Conservation (phyloP, 2,888 invertebrate genomes). For the Nephrocerus scutellatus region DNA sequence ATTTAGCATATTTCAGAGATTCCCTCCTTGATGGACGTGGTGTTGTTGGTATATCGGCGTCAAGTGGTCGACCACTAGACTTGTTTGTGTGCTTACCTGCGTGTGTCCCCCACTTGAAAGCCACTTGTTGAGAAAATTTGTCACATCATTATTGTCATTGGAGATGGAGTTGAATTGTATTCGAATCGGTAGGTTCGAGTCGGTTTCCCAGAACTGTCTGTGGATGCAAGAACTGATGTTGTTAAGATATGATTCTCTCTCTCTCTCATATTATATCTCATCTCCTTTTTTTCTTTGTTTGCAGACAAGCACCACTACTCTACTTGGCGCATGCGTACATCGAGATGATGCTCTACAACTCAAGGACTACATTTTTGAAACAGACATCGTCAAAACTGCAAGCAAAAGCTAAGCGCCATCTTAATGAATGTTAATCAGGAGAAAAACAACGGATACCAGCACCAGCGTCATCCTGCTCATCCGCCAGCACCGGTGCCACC, state of each 20-base stretch:
- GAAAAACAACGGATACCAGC: constrained; percentile 29
- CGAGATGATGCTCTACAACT: constrained; percentile 6
- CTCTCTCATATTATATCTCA: background rate
- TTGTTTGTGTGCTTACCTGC: too few species aligned
- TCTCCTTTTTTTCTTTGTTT: background rate
- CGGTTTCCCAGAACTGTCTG: constrained; percentile 31
- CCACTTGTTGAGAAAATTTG: too few species aligned
- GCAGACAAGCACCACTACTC: too few species aligned
- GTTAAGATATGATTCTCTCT: too few species aligned
- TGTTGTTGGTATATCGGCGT: too few species aligned
- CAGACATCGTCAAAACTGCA: constrained; percentile 23
- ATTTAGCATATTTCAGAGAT: too few species aligned
- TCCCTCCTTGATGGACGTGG: too few species aligned
- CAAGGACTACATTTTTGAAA: constrained; percentile 32
- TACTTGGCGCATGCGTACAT: background rate
- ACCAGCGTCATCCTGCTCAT: constrained; percentile 22
- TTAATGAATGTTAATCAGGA: constrained; percentile 44
- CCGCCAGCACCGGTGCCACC: constrained; percentile 17
- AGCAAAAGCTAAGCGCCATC: constrained; percentile 26
- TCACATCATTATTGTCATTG: constrained; percentile 41
- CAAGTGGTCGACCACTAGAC: too few species aligned
- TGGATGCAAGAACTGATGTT: constrained; percentile 24
- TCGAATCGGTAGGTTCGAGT: constrained; percentile 29
- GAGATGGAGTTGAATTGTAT: too few species aligned
- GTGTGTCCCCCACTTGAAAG: too few species aligned